phyloP scores from a whole-genome alignment of 2,797 vertebrate genomes.

The Micropoecilia bifurca region DNA sequence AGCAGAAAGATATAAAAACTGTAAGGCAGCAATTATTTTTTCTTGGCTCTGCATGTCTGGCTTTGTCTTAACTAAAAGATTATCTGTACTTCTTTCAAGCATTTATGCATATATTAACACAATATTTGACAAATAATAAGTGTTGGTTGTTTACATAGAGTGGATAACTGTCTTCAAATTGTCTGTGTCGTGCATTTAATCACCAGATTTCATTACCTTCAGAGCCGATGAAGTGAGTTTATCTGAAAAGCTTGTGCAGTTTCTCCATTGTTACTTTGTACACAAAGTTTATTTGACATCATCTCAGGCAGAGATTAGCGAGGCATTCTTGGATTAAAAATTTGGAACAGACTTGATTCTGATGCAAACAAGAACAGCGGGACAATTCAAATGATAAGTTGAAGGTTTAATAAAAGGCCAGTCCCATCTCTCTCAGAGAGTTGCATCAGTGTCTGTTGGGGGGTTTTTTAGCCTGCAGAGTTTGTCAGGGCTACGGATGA shows the following conservation, averaged over 20 bases:
- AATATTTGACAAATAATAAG: background rate
- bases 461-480: background rate
- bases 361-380: background rate
- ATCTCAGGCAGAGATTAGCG: conserved; percentile 32
- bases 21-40: background rate
- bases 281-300: conserved; percentile 26
- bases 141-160: background rate
- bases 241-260: conserved; percentile 55
- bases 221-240: conserved; percentile 52
- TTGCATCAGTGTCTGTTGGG: conserved; percentile 5
- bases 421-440: background rate
- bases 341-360: conserved; percentile 17
- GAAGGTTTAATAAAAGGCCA: too few relatives aligned
- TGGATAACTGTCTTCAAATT: background rate
- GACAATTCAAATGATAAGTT: background rate
- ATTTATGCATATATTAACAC: background rate
- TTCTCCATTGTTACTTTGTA: conserved; percentile 42
- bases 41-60: background rate
- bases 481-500: background rate
- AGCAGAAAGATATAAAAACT: background rate
- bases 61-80: background rate
- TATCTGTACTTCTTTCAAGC: background rate
- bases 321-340: background rate
- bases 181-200: conserved; percentile 57
- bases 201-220: conserved; percentile 60